Evolutionary conservation across 2,113 vertebrate species (phyloP).

Genomic region (Dinomys branickii): DNA sequence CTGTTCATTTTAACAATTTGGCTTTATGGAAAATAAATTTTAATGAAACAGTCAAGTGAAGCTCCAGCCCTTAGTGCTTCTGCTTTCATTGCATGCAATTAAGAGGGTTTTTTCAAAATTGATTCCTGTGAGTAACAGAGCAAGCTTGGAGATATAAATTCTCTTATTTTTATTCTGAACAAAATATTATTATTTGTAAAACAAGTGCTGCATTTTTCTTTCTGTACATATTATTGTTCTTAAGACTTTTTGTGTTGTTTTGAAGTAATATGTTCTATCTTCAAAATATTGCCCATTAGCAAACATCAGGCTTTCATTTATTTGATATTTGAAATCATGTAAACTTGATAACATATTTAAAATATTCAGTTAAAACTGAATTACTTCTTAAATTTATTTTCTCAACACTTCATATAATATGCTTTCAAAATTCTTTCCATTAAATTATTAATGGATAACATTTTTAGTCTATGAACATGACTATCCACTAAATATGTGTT

Average conservation of each 20-base stretch:
- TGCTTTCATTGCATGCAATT: neutral
- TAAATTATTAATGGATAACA: neutral
- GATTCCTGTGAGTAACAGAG: neutral
- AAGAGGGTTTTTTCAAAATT: neutral
- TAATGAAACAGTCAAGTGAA: neutral
- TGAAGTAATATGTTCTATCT: neutral
- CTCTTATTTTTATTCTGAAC: neutral
- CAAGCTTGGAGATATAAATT: neutral
- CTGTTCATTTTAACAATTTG: neutral
- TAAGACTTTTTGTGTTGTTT: neutral
- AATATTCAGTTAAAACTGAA: neutral
- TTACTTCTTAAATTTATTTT: neutral
- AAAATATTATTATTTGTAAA: neutral
- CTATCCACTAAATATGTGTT: neutral
- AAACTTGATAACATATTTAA: neutral
- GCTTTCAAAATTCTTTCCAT: neutral
- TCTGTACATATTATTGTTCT: neutral
- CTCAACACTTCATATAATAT: neutral
- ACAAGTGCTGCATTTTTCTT: neutral
- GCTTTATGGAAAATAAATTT: constrained; percentile 31
- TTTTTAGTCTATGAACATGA: neutral
- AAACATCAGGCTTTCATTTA: neutral
- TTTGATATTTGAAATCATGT: neutral
- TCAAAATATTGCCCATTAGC: neutral
- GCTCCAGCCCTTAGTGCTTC: neutral